Evolutionary conservation across 2,888 invertebrate genomes (phyloP).

Genomic region (Hyposoter didymator): DNA sequence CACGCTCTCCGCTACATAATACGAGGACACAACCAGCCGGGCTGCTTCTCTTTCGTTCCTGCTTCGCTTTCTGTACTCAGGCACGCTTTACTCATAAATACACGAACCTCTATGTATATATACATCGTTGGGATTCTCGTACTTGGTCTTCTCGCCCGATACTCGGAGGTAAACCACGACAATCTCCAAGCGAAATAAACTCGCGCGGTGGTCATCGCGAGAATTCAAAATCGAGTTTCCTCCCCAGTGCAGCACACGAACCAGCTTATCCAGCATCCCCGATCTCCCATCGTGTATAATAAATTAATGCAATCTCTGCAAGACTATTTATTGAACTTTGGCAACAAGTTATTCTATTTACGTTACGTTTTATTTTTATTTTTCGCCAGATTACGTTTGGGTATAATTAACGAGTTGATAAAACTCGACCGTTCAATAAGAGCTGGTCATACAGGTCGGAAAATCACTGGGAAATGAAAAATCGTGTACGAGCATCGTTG

Average conservation of each 20-base stretch:
- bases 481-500: too few species aligned
- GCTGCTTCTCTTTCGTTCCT: conserved; percentile 37
- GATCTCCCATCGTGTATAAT: not conserved
- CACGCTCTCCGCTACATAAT: conserved; percentile 45
- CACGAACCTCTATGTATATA: not conserved
- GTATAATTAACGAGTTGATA: conserved; percentile 17
- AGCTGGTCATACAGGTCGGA: too few species aligned
- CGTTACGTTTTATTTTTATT: not conserved
- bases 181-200: conserved; percentile 53
- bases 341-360: not conserved
- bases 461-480: not conserved
- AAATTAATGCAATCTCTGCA: conserved; percentile 38
- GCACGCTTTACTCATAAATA: conserved; percentile 29
- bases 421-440: not conserved
- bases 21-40: conserved; percentile 24
- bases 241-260: conserved; percentile 66
- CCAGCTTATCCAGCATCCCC: conserved; percentile 75
- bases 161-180: conserved; percentile 40
- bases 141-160: conserved; percentile 36
- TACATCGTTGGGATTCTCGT: not conserved
- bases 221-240: conserved; percentile 45
- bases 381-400: conserved; percentile 1
- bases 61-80: conserved; percentile 52
- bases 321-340: conserved; percentile 30
- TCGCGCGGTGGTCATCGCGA: conserved; percentile 45